A percentile compares a stretch with the other conserved stretches of the same genome.
phyloP scores from a whole-genome alignment of 2,797 vertebrate genomes.

The Bryconaethiops microstoma region DNA sequence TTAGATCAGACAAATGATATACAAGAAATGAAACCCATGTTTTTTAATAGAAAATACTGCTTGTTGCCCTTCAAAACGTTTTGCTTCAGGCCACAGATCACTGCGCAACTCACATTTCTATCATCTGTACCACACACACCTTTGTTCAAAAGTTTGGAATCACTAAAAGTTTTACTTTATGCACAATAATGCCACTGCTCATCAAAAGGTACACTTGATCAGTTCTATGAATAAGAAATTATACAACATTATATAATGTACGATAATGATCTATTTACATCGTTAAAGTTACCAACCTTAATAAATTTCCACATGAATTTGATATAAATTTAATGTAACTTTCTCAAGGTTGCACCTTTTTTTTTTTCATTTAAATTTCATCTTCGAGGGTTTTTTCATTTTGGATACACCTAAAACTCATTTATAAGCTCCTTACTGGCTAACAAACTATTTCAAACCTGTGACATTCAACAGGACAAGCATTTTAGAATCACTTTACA shows the following conservation, averaged over 20 bases:
- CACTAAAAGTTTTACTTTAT: too few relatives aligned
- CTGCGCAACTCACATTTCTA: background rate
- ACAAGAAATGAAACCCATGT: background rate
- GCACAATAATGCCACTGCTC: too few relatives aligned
- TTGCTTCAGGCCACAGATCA: background rate
- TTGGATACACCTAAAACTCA: background rate
- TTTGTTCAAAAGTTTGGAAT: background rate
- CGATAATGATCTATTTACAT: too few relatives aligned
- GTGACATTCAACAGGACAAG: background rate
- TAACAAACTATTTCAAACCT: too few relatives aligned
- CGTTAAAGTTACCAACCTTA: too few relatives aligned
- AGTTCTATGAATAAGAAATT: too few relatives aligned
- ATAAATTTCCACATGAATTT: too few relatives aligned
- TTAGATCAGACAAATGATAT: background rate
- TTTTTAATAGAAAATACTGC: background rate
- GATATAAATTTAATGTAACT: too few relatives aligned
- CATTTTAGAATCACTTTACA: background rate
- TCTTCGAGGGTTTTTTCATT: background rate
- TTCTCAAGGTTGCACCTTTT: too few relatives aligned
- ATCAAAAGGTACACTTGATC: too few relatives aligned
- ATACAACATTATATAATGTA: too few relatives aligned
- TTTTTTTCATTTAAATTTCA: background rate
- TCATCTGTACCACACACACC: background rate
- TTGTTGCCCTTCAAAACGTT: background rate
- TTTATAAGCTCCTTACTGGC: too few relatives aligned